These are phyloP conservation scores for Callinectes sapidus DNA, from an alignment of 2,888 invertebrate genomes.

Conservation along the genomic window DNA sequence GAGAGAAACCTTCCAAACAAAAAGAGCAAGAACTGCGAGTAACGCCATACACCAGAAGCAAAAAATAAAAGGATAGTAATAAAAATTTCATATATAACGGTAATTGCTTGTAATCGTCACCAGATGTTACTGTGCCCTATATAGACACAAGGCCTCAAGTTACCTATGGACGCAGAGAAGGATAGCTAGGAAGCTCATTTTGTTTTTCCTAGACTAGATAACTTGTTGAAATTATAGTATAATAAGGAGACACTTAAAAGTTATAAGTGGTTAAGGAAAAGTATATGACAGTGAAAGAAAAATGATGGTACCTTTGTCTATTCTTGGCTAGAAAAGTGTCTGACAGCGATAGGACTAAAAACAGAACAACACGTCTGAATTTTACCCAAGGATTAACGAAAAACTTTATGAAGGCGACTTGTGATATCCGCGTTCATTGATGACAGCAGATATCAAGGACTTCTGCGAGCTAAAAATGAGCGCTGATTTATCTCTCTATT, in stretches of 20 bases:
- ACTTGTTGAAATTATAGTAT: too few species aligned
- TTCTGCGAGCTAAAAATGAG: not conserved
- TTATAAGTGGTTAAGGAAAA: too few species aligned
- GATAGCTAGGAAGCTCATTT: not conserved
- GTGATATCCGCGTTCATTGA: not conserved
- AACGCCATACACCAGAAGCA: not conserved
- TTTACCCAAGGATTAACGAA: too few species aligned
- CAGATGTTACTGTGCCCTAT: not conserved
- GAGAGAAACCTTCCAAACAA: not conserved
- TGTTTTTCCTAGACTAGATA: not conserved
- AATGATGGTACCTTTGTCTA: too few species aligned
- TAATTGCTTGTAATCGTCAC: not conserved
- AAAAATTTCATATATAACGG: not conserved
- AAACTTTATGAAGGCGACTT: too few species aligned
- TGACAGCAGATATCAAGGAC: not conserved
- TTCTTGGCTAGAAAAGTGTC: too few species aligned
- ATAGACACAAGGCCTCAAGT: not conserved
- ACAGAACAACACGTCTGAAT: too few species aligned
- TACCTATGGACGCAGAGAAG: not conserved
- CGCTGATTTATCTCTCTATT: not conserved
- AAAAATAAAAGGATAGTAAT: not conserved
- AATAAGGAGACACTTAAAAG: too few species aligned
- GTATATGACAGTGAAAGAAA: too few species aligned
- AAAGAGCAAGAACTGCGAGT: not conserved
- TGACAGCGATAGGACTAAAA: too few species aligned